Evolutionary conservation across 1,140 invertebrate species (phyloP), one percentile per base, ranked within the genome.

Genomic region (Holotrichia oblita): DNA sequence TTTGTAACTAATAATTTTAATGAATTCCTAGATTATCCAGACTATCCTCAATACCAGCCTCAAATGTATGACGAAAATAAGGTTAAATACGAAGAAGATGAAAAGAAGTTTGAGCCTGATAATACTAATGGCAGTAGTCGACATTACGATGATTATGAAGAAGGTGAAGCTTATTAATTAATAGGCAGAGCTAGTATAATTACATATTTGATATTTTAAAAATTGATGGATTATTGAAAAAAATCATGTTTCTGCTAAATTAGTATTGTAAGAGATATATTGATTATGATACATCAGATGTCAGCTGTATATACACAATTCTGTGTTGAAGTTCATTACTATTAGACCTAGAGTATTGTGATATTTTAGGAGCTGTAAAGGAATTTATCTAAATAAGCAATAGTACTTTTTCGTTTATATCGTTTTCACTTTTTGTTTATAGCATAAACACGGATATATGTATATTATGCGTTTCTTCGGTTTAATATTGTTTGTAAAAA

Each of bases 51-150:
- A 81, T 86, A 84, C 83, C 88, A 84, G 83, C 87, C 82, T 83
- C 85, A 84, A 85, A 84, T 42, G 41, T 90, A 89, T 78, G 91
- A 91, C 80, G 88, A 90, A 44, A 85, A 88, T 20, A 86, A 88
- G 44, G 90, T 93, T 42, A 93, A 93, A 83, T 91, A 91, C 79
- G 92, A 93, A 85, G 87, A 91, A 72, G 89, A 92, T 72, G 90
- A 92, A 83, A 89, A 91, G 81, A 92, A 92, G 82, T 91, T 90
- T 83, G 87, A 90, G 76, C 90, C 90, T n/a, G 88, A 89, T 41
- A 83, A 83, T 72, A 80, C 83, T 69, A 83, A 81, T 40, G 82
- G 81, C 20, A 85, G 84, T 44, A 82, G 80, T 76, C 79, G 83
- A 41, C 81, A 82, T 40, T 85, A 86, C 73, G 81, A 86, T 27